These are phyloP conservation scores for Thalassaphorura encarpata DNA, from an alignment of 1,140 invertebrate genomes.

Conservation along the genomic window DNA sequence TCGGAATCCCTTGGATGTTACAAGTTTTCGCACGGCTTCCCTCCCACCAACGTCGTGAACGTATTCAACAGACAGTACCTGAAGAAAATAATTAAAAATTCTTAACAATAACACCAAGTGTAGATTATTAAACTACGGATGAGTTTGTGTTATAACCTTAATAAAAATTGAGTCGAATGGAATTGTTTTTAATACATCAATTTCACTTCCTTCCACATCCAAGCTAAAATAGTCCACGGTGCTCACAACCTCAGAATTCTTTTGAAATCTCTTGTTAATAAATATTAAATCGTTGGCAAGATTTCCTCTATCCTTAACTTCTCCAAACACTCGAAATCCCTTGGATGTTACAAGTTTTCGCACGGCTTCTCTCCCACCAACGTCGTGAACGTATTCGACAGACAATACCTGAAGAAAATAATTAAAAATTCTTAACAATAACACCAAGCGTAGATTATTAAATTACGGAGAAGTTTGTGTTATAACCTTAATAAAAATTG, in stretches of 20 bases:
- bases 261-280: constrained; percentile 35
- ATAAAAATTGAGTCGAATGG: constrained; percentile 39
- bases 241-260: no score
- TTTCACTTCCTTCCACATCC: constrained; percentile 46
- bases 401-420: constrained; percentile 34
- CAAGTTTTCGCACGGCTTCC: constrained; percentile 36
- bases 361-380: constrained; percentile 36
- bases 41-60: constrained; percentile 37
- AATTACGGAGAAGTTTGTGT: neutral
- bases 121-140: neutral
- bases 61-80: constrained; percentile 39
- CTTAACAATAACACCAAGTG: neutral
- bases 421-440: no score
- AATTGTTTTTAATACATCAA: constrained; percentile 45
- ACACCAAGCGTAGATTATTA: neutral
- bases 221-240: constrained; percentile 36
- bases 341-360: constrained; percentile 37
- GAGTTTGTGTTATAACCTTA: constrained; percentile 9
- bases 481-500: constrained; percentile 21
- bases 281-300: constrained; percentile 44
- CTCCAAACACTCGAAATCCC: constrained; percentile 37
- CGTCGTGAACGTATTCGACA: constrained; percentile 40
- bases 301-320: constrained; percentile 37
- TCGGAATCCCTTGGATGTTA: constrained; percentile 38
- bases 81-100: constrained; percentile 10